These are phyloP conservation scores for Neuroscelio doddi DNA, from an alignment of 2,888 invertebrate genomes.

Conservation along the genomic window DNA sequence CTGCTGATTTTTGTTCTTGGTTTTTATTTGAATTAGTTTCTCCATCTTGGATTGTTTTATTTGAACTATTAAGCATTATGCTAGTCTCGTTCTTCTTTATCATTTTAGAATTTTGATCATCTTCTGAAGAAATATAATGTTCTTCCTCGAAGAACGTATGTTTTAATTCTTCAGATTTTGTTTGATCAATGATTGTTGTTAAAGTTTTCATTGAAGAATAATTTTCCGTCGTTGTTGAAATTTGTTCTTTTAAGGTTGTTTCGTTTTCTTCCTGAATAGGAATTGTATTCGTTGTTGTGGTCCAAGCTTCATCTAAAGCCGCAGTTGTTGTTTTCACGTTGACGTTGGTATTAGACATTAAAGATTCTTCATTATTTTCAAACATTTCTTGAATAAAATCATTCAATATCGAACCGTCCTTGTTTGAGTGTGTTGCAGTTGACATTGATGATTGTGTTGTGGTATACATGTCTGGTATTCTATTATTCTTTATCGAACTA, in stretches of 20 bases:
- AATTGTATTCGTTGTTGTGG: conserved; percentile 39
- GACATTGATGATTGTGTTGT: conserved; percentile 20
- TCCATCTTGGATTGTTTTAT: background rate
- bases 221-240: conserved; percentile 67
- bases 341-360: background rate
- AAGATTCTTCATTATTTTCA: conserved; percentile 43
- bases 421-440: conserved; percentile 15
- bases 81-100: conserved; percentile 68
- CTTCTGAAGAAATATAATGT: conserved; percentile 8
- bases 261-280: conserved; percentile 21
- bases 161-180: conserved; percentile 14
- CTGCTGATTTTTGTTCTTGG: conserved; percentile 31
- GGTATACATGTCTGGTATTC: conserved; percentile 24
- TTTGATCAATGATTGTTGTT: conserved; percentile 24
- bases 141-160: conserved; percentile 1
- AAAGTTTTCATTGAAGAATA: conserved; percentile 11
- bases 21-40: background rate
- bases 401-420: conserved; percentile 50
- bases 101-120: conserved; percentile 42
- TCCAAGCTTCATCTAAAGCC: conserved; percentile 47
- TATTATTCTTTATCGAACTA: conserved; percentile 37
- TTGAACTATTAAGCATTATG: background rate
- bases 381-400: conserved; percentile 58
- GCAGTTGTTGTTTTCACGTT: conserved; percentile 41
- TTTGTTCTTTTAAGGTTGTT: conserved; percentile 24